phyloP scores from a whole-genome alignment of 2,888 invertebrate genomes.

The Noctua pronuba region DNA sequence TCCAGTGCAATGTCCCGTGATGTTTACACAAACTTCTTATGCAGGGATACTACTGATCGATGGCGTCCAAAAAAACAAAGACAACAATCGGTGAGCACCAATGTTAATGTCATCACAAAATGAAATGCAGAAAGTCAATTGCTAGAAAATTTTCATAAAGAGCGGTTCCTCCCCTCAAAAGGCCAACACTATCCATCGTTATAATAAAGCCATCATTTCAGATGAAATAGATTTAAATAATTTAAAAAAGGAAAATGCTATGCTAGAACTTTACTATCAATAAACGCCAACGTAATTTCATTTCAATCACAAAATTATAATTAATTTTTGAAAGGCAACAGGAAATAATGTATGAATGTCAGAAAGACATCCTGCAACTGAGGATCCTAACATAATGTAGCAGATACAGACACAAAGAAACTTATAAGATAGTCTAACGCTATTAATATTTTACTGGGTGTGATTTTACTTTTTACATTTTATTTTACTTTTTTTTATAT shows the following conservation, averaged over 20 bases:
- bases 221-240: background rate
- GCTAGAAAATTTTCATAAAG: background rate
- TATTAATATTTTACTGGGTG: too few relatives aligned
- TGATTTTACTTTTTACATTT: too few relatives aligned
- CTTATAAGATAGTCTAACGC: background rate
- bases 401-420: background rate
- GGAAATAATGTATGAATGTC: background rate
- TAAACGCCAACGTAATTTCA: background rate
- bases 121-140: constrained; percentile 1
- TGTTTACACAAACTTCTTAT: constrained; percentile 37
- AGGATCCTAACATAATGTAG: background rate
- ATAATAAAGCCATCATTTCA: background rate
- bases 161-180: background rate
- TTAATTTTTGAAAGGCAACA: background rate
- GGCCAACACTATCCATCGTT: background rate
- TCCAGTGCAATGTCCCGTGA: constrained; percentile 6
- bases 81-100: constrained; percentile 23
- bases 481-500: too few relatives aligned
- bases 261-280: background rate
- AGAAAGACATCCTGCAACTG: background rate
- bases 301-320: background rate
- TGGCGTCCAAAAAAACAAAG: constrained; percentile 56
- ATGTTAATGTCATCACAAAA: background rate
- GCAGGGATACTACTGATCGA: constrained; percentile 47
- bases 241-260: background rate